Percentiles rank a stretch among this genome's conserved stretches.
Evolutionary conservation across 2,113 vertebrate species (phyloP).

Genomic region (Heterotilapia buettikoferi): DNA sequence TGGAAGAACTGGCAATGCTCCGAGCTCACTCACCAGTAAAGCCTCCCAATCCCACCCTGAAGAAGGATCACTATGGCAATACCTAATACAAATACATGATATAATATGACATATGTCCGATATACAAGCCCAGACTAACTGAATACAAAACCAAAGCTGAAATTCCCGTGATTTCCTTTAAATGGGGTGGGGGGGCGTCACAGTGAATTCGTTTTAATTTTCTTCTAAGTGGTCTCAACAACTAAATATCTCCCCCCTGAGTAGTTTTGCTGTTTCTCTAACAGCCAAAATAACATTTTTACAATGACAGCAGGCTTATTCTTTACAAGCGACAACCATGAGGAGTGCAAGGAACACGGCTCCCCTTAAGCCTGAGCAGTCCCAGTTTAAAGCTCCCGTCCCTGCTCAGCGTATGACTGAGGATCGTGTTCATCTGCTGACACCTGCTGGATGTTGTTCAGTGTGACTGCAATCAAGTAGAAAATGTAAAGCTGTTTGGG

Average conservation of each 20-base stretch:
- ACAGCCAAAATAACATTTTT: not conserved
- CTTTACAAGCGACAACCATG: not conserved
- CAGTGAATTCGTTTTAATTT: not conserved
- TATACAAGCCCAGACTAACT: not conserved
- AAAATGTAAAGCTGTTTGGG: not conserved
- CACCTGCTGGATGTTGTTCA: slow-evolving; percentile 31
- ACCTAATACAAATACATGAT: not conserved
- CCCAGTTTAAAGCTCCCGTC: not conserved
- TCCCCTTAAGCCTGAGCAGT: not conserved
- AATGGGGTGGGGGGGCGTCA: accelerated
- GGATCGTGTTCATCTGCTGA: not conserved
- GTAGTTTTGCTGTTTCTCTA: not conserved
- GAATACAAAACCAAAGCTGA: not conserved
- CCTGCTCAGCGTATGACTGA: not conserved
- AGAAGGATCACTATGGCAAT: not conserved
- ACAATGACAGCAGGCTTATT: not conserved
- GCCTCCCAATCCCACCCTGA: not conserved
- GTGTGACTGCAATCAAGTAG: not conserved
- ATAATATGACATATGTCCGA: not conserved
- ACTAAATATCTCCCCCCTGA: not conserved
- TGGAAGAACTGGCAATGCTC: not conserved
- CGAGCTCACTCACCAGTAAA: not conserved
- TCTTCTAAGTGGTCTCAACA: not conserved
- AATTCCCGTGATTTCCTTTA: not conserved
- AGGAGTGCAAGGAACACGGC: not conserved